Evolutionary conservation across 2,888 invertebrate species (phyloP), one percentile per base, ranked within the genome.

Genomic region (Rhyacophila evoluta): DNA sequence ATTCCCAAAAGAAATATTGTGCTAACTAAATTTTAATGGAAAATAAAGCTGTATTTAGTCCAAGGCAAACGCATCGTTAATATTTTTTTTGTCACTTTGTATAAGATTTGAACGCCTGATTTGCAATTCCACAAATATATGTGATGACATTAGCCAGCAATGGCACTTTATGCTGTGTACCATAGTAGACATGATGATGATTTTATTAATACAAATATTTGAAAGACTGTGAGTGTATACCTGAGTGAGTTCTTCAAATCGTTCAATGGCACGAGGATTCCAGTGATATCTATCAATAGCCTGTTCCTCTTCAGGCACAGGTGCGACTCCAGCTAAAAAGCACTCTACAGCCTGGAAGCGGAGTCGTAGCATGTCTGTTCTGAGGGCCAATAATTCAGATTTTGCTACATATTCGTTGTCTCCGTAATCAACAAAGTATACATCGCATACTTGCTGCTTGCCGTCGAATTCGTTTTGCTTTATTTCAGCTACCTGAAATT

Each of bases 351-450:
- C 97, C 91, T 90, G 90, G 84, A 94, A 93, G 71, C 94, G 91
- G 11, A 96, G 89, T 74, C 92, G 88, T 72, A 95, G 86, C 84
- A 95, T 92, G 85, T 96, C 94, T 0, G 95, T 94, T 41, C 94
- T 91, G 79, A 97, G 88, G 84, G 94, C 94, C 83, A 92, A 93
- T 10, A 97, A 87, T 80, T 94, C 92, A 74, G 91, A 89, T 1
- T 91, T 90, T 0, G 91, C 87, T 2, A 95, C 90, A 84, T 91
- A 91, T 84, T 94, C 94, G 79, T 92, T 92, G 86, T 97, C 96
- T 0, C 97, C 97, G 86, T 96, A 97, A 88, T 98, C 97, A 74
- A 97, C 91, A 87, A 93, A 97, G 86, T 94, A 95, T 29, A 97
- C 90, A 84, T 93, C 92, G 0, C 93, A 92, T 12, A 91, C 90